Conservation (phyloP, 2,888 invertebrate species). For the Himalopsyche japonica region DNA sequence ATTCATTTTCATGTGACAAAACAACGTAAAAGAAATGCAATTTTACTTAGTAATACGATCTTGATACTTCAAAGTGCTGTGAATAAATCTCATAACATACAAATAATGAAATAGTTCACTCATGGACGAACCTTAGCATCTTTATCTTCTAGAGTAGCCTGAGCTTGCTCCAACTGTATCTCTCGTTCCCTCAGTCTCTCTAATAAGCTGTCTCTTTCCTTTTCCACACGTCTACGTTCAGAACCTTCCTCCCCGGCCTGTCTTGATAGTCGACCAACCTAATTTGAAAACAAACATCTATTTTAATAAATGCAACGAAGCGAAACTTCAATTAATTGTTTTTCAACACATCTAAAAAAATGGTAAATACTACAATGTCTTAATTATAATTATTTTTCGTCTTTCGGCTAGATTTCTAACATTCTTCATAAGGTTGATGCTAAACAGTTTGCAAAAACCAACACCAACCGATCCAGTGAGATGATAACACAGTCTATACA, state of each 20-base stretch:
- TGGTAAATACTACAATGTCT: too few species aligned
- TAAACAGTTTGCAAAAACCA: too few species aligned
- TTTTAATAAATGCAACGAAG: too few species aligned
- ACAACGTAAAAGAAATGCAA: not conserved
- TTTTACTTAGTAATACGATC: too few species aligned
- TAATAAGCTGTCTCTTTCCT: constrained; percentile 67
- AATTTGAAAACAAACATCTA: too few species aligned
- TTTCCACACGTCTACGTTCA: constrained; percentile 74
- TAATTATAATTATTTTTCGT: too few species aligned
- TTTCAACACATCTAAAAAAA: too few species aligned
- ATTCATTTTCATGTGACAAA: not conserved
- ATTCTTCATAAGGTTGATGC: too few species aligned
- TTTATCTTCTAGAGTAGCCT: constrained; percentile 67
- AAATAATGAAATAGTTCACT: not conserved
- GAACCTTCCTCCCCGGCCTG: constrained; percentile 84
- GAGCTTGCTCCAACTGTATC: constrained; percentile 68
- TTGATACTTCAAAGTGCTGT: not conserved
- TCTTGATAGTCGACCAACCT: constrained; percentile 78
- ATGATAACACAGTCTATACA: too few species aligned
- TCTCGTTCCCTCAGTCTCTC: constrained; percentile 67
- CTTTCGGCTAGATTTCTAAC: too few species aligned
- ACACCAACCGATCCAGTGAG: too few species aligned
- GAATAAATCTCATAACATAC: not conserved
- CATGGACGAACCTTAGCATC: constrained; percentile 64
- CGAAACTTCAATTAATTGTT: too few species aligned